Conservation (phyloP, 2,797 vertebrate species). For the Discoglossus pictus region DNA sequence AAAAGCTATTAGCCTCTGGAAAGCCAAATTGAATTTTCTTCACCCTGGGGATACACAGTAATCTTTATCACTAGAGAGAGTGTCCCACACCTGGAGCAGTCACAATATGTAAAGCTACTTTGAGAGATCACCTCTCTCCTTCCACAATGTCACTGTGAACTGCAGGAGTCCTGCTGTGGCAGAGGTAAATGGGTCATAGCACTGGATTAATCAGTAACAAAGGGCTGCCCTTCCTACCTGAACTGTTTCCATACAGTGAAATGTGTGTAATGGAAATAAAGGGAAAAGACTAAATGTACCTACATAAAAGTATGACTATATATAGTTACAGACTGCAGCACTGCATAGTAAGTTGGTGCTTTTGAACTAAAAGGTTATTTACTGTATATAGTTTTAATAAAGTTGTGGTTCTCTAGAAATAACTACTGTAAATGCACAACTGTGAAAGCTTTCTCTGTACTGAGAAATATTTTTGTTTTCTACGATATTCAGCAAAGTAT, state of each 20-base stretch:
- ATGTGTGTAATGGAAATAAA: not conserved
- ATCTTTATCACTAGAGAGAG: slow-evolving; percentile 24
- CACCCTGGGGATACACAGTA: slow-evolving; percentile 30
- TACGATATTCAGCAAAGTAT: too few relatives aligned
- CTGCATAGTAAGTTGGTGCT: too few relatives aligned
- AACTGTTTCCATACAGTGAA: not conserved
- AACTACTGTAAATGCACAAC: too few relatives aligned
- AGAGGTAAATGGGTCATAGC: slow-evolving; percentile 14
- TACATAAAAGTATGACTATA: too few relatives aligned
- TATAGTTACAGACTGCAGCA: too few relatives aligned
- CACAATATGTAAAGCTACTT: slow-evolving; percentile 20
- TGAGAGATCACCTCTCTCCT: slow-evolving; percentile 12
- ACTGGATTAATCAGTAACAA: slow-evolving; percentile 15
- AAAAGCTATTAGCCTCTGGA: slow-evolving; percentile 37
- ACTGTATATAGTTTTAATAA: too few relatives aligned
- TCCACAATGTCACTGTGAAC: slow-evolving; percentile 12
- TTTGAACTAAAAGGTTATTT: too few relatives aligned
- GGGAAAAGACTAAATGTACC: not conserved
- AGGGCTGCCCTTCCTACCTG: not conserved
- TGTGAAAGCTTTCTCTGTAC: too few relatives aligned
- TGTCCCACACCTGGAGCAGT: slow-evolving; percentile 32
- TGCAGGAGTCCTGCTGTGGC: slow-evolving; percentile 15
- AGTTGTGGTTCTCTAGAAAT: too few relatives aligned
- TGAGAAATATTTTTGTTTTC: too few relatives aligned
- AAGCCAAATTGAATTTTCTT: slow-evolving; percentile 32